phyloP scores from a whole-genome alignment of 2,888 invertebrate species.

The Xestoiulus laeticollis region DNA sequence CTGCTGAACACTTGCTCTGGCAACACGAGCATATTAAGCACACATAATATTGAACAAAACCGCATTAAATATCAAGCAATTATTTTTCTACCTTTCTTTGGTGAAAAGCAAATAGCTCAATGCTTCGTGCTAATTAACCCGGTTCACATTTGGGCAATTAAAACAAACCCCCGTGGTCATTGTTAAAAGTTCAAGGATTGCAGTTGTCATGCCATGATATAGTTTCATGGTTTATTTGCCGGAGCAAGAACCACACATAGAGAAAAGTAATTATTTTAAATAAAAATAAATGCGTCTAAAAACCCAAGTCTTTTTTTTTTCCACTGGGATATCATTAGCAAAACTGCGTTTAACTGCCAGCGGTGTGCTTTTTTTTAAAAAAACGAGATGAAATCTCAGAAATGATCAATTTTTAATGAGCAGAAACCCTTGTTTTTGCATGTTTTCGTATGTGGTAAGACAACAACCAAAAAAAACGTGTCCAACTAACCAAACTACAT shows the following conservation, averaged over 20 bases:
- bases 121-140: too few relatives aligned
- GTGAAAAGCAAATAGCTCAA: not conserved
- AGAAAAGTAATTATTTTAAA: not conserved
- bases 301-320: not conserved
- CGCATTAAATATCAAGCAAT: not conserved
- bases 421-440: slow-evolving; percentile 43
- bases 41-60: not conserved
- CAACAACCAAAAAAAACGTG: slow-evolving; percentile 25
- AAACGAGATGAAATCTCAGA: not conserved
- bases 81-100: not conserved
- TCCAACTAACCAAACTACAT: slow-evolving; percentile 34
- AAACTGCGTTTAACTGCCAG: slow-evolving; percentile 39
- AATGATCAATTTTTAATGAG: slow-evolving; percentile 47
- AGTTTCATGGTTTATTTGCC: slow-evolving; percentile 28
- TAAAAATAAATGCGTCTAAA: slow-evolving; percentile 13
- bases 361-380: slow-evolving; percentile 17
- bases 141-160: not conserved
- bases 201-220: not conserved
- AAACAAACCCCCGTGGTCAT: not conserved
- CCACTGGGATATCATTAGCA: slow-evolving; percentile 12
- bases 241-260: not conserved
- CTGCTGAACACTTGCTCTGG: too few relatives aligned
- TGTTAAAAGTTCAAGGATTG: slow-evolving; percentile 3
- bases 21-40: not conserved
- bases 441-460: slow-evolving; percentile 19